These are phyloP conservation scores for Paralvinella palmiformis DNA, from an alignment of 1,140 invertebrate species.

Conservation along the genomic window DNA sequence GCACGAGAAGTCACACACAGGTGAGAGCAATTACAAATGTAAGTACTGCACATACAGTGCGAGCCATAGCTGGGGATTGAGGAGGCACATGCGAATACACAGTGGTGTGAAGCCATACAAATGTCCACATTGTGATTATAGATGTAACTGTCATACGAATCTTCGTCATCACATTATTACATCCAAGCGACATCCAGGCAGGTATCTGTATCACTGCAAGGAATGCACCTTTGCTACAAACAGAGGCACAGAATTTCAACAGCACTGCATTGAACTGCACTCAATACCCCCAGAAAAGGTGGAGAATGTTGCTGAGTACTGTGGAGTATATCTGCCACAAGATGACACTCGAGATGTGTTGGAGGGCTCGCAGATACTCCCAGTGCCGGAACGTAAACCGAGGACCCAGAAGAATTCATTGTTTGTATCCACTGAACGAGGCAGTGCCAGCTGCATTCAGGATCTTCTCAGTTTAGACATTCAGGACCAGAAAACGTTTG, in stretches of 20 bases:
- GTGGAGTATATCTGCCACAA: conserved; percentile 36
- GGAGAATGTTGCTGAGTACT: conserved; percentile 31
- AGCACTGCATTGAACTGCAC: conserved; percentile 61
- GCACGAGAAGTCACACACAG: conserved; percentile 14
- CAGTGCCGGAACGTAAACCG: conserved; percentile 31
- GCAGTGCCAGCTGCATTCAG: too few species aligned
- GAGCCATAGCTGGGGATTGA: conserved; percentile 35
- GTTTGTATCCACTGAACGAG: too few species aligned
- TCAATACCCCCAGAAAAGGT: conserved; percentile 13
- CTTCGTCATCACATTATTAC: conserved; percentile 76
- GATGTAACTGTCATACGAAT: conserved; percentile 77
- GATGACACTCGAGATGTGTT: conserved; percentile 31
- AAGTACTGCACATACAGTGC: conserved; percentile 16
- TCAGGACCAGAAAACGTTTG: too few species aligned
- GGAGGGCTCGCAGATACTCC: conserved; percentile 39
- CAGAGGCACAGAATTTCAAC: conserved; percentile 61
- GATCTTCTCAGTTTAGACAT: too few species aligned
- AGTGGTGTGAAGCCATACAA: conserved; percentile 19
- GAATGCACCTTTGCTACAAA: conserved; percentile 61
- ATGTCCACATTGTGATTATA: conserved; percentile 64
- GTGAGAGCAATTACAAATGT: conserved; percentile 17
- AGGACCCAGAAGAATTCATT: too few species aligned
- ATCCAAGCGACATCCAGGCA: conserved; percentile 70
- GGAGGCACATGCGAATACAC: conserved; percentile 18
- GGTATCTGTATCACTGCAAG: conserved; percentile 70